Evolutionary conservation across 2,797 vertebrate species (phyloP), one percentile per base, ranked within the genome.

Genomic region (Enteromius argenteus): DNA sequence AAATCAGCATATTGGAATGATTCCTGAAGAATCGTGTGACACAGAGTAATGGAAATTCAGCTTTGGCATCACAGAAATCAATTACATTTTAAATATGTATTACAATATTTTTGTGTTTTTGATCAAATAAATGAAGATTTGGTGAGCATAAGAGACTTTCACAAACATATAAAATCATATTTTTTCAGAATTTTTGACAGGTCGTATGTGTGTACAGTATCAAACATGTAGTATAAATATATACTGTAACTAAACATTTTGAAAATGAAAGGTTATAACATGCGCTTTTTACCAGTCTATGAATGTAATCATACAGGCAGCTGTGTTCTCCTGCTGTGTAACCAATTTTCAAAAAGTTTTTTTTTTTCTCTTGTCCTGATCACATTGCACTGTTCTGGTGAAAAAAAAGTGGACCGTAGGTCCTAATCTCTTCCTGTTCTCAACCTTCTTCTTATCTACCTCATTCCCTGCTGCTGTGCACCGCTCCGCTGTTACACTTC

Each of bases 401-500:
- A 8, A 74, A 64, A 9, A 64, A 82, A 64, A 23, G 42, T 14
- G 21, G 64, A 53, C n/a, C 53, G 23, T 46, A 56, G 6, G n/a
- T 44, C n/a, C 23, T n/a, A 71, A 37, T 79, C 42, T 78, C 14
- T 46, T 37, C n/a, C 21, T 27, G 8, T 35, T 21, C 30, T 79
- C 30, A 71, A 37, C 44, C 30, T 56, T 23, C 35, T 67, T 42
- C 68, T 87, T 85, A 83, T 85, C 80, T 46, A 5, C n/a, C 71
- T 53, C 58, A 60, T 75, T 73, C 62, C 44, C 53, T 49, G 32
- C 64, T 69, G 27, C 53, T 58, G 17, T 76, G 56, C 39, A 46
- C 30, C 8, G 27, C 64, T 87, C 32, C 73, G 42, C 56, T 79
- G 32, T 62, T 58, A 44, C 30, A 44, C 27, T 71, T 56, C n/a